Conservation (phyloP, 2,797 vertebrate species). For the Brachyrhaphis roseni region DNA sequence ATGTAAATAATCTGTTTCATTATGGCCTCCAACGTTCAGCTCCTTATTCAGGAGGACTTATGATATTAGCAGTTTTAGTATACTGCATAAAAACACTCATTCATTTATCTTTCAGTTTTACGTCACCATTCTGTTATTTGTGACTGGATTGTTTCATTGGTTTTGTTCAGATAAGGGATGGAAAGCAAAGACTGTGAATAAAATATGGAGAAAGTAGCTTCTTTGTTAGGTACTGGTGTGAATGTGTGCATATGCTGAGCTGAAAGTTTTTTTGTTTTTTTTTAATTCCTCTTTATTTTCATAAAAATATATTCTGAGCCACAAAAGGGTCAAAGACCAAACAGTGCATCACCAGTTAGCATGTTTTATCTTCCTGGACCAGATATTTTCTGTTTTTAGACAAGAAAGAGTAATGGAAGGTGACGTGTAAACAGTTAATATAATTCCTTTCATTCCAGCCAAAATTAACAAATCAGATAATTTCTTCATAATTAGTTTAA, state of each 20-base stretch:
- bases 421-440: neutral
- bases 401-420: neutral
- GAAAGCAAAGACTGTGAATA: conserved; percentile 3
- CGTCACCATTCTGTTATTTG: conserved; percentile 14
- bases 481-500: neutral
- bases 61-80: neutral
- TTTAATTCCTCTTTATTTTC: neutral
- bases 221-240: neutral
- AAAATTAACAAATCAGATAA: neutral
- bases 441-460: neutral
- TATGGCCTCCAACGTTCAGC: neutral
- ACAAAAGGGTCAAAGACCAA: neutral
- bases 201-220: neutral
- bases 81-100: neutral
- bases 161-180: conserved; percentile 5
- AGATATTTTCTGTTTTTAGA: neutral
- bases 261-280: neutral
- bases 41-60: neutral
- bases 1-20: neutral
- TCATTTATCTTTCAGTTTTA: conserved; percentile 20
- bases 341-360: neutral
- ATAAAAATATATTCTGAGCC: neutral
- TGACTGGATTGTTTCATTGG: conserved; percentile 1
- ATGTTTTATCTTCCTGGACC: neutral
- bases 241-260: neutral